Evolutionary conservation across 2,888 invertebrate genomes (phyloP).

Genomic region (Syrphus vitripennis): DNA sequence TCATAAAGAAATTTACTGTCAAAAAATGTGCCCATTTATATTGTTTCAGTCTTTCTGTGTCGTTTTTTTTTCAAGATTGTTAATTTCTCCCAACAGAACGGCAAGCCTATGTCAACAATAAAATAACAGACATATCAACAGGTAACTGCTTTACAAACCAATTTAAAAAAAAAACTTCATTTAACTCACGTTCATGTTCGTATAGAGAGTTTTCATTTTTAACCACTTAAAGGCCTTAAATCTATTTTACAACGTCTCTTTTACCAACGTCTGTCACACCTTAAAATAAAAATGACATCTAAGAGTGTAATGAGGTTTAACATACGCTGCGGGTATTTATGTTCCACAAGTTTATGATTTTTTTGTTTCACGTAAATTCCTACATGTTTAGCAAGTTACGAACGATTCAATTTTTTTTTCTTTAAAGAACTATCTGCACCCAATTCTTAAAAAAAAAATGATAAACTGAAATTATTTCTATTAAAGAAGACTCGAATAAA

Average conservation of each 20-base stretch:
- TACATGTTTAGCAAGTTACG: conserved; percentile 30
- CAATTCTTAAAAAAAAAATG: not conserved
- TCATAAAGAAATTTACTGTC: not conserved
- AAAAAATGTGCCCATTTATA: not conserved
- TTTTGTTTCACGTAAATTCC: conserved; percentile 38
- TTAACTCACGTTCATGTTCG: conserved; percentile 14
- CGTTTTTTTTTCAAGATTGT: conserved; percentile 57
- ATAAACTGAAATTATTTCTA: not conserved
- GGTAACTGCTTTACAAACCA: not conserved
- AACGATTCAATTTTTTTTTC: not conserved
- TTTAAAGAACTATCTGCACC: not conserved
- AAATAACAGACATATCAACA: not conserved
- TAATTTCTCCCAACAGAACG: conserved; percentile 67
- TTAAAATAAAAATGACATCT: conserved; percentile 32
- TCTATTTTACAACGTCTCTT: conserved; percentile 33
- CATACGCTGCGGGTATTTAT: not conserved
- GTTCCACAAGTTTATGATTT: not conserved
- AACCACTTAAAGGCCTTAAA: conserved; percentile 45
- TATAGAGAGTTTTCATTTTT: conserved; percentile 55
- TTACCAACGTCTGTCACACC: conserved; percentile 36
- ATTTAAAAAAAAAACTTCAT: conserved; percentile 9
- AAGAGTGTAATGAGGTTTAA: conserved; percentile 18
- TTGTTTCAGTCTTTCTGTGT: conserved; percentile 39
- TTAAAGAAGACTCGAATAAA: not conserved
- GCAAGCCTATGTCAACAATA: conserved; percentile 47